Evolutionary conservation across 1,140 invertebrate genomes (phyloP).

Genomic region (Apis mellifera): DNA sequence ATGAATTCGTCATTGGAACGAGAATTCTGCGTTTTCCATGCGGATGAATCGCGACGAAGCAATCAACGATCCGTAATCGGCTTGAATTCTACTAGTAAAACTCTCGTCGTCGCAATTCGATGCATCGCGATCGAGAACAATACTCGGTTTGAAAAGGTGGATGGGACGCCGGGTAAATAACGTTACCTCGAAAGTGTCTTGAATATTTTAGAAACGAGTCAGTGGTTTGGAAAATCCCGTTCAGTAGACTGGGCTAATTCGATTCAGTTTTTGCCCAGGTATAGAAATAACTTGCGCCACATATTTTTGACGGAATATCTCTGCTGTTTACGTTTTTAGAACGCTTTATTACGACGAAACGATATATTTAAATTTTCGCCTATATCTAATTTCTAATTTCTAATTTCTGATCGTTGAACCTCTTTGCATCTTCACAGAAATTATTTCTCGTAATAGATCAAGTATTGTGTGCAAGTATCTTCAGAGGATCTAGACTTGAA

Average conservation of each 20-base stretch:
- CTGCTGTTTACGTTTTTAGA: too few relatives aligned
- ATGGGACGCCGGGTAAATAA: not conserved
- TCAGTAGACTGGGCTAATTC: not conserved
- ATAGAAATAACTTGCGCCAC: not conserved
- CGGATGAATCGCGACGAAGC: slow-evolving; percentile 15
- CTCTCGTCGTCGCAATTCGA: slow-evolving; percentile 29
- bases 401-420: not conserved
- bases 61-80: slow-evolving; percentile 27
- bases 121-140: not conserved
- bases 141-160: not conserved
- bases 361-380: not conserved
- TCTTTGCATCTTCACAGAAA: too few relatives aligned
- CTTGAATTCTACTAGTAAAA: slow-evolving; percentile 9
- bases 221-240: not conserved
- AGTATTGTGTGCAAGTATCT: too few relatives aligned
- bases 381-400: not conserved
- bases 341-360: too few relatives aligned
- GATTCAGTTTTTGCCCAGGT: not conserved
- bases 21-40: slow-evolving; percentile 11
- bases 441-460: too few relatives aligned
- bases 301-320: not conserved
- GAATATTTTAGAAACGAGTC: slow-evolving; percentile 24
- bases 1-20: slow-evolving; percentile 7
- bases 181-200: not conserved
- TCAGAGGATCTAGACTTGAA: too few relatives aligned